phyloP scores from a whole-genome alignment of 30 jellyfish, hydroid and myxozoan genomes.

The Rhopilema esculentum region DNA sequence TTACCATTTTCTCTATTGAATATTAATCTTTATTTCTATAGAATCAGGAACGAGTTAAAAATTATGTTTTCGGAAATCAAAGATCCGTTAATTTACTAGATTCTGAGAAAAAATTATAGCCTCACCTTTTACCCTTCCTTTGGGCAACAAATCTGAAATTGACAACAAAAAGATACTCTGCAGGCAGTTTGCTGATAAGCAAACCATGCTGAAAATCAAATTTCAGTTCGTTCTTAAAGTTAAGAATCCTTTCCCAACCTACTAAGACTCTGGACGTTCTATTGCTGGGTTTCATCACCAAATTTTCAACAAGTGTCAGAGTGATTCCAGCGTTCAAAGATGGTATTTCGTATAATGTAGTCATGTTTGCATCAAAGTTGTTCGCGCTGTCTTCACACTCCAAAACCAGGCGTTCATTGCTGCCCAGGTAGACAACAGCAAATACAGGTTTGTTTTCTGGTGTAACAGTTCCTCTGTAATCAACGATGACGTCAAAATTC shows the following conservation, averaged over 20 bases:
- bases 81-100: background rate
- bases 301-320: background rate
- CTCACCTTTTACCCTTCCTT: constrained; percentile 12
- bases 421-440: background rate
- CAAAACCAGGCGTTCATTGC: background rate
- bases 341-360: background rate
- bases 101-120: background rate
- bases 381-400: background rate
- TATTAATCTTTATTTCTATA: no score
- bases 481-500: background rate
- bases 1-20: no score
- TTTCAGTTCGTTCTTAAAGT: constrained; percentile 16
- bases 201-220: constrained; percentile 41
- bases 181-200: constrained; percentile 45
- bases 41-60: no score
- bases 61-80: no score
- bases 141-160: constrained; percentile 19
- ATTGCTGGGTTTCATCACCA: constrained; percentile 30
- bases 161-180: constrained; percentile 30
- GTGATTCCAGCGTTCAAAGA: constrained; percentile 1
- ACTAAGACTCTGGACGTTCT: constrained; percentile 15
- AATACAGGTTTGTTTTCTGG: background rate
- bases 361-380: background rate
- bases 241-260: constrained; percentile 29
- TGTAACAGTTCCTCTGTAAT: background rate